phyloP scores from a whole-genome alignment of 2,888 invertebrate genomes.

The Cartodere bifasciata region DNA sequence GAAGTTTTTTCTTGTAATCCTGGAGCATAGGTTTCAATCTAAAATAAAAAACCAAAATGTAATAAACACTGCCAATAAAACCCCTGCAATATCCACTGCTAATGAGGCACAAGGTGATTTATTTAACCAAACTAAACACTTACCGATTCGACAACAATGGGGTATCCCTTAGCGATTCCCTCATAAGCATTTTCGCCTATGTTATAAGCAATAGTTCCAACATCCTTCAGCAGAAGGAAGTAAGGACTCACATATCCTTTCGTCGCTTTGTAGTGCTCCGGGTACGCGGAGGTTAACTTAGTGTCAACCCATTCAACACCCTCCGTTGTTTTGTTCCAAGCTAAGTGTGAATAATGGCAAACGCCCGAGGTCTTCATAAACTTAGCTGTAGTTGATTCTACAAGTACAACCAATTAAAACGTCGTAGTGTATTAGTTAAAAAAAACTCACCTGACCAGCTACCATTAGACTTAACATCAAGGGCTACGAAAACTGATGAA shows the following conservation, averaged over 20 bases:
- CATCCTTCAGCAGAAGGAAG: slow-evolving; percentile 45
- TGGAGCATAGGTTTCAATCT: slow-evolving; percentile 61
- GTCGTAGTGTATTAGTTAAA: not conserved
- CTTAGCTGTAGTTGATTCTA: slow-evolving; percentile 51
- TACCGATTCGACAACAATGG: slow-evolving; percentile 40
- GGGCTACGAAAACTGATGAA: slow-evolving; percentile 47
- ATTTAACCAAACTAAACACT: slow-evolving; percentile 26
- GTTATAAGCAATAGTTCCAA: slow-evolving; percentile 42
- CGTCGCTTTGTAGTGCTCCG: slow-evolving; percentile 48
- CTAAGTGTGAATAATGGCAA: slow-evolving; percentile 48
- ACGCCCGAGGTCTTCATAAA: slow-evolving; percentile 52
- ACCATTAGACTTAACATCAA: slow-evolving; percentile 51
- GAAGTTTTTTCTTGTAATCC: slow-evolving; percentile 54
- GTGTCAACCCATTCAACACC: slow-evolving; percentile 50
- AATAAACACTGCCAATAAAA: no score
- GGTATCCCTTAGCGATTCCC: slow-evolving; percentile 30
- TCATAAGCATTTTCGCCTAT: slow-evolving; percentile 24
- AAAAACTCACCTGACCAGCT: slow-evolving; percentile 53
- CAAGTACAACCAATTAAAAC: slow-evolving; percentile 2
- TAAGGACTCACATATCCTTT: slow-evolving; percentile 48
- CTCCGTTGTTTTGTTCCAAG: slow-evolving; percentile 46
- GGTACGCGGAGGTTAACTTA: slow-evolving; percentile 55
- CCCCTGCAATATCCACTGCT: no score
- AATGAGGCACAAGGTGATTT: no score
- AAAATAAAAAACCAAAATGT: slow-evolving; percentile 16